A percentile compares a stretch with the other conserved stretches of the same genome.
Conservation (phyloP, 2,113 vertebrate species). For the Strigops habroptila region DNA sequence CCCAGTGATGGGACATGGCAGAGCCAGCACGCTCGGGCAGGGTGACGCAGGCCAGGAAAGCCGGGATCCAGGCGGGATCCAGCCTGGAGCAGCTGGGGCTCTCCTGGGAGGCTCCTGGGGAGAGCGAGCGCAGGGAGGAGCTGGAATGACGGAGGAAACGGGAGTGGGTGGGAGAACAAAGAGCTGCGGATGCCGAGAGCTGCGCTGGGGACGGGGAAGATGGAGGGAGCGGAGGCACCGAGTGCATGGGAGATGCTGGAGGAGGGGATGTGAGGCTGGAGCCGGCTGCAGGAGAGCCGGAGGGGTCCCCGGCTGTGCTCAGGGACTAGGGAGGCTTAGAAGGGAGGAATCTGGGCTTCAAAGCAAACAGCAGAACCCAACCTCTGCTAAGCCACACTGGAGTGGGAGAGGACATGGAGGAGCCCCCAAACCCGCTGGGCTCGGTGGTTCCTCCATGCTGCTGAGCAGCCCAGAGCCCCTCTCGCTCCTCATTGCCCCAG, state of each 20-base stretch:
- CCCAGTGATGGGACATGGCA: not conserved
- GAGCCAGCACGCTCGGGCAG: not conserved
- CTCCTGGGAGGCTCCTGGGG: not conserved
- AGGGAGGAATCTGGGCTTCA: not conserved
- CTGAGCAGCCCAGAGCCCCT: not conserved
- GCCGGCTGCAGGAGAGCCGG: fast-evolving
- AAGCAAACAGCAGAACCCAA: not conserved
- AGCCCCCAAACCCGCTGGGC: fast-evolving
- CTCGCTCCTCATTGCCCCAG: not conserved
- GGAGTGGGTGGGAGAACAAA: slow-evolving; percentile 56
- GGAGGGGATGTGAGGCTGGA: not conserved
- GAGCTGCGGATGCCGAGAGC: not conserved
- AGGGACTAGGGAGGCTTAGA: not conserved
- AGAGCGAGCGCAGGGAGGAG: not conserved
- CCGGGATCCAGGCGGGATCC: not conserved
- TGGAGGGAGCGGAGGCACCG: not conserved
- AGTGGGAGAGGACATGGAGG: not conserved
- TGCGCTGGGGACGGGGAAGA: not conserved
- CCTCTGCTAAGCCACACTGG: fast-evolving
- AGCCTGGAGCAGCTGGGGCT: not conserved
- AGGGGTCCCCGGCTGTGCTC: fast-evolving
- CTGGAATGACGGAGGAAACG: not conserved
- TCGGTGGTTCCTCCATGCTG: fast-evolving
- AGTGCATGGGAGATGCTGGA: not conserved
- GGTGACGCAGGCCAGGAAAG: not conserved